These are phyloP conservation scores for Graptemys geographica DNA, from an alignment of 2,797 vertebrate species.

Conservation along the genomic window DNA sequence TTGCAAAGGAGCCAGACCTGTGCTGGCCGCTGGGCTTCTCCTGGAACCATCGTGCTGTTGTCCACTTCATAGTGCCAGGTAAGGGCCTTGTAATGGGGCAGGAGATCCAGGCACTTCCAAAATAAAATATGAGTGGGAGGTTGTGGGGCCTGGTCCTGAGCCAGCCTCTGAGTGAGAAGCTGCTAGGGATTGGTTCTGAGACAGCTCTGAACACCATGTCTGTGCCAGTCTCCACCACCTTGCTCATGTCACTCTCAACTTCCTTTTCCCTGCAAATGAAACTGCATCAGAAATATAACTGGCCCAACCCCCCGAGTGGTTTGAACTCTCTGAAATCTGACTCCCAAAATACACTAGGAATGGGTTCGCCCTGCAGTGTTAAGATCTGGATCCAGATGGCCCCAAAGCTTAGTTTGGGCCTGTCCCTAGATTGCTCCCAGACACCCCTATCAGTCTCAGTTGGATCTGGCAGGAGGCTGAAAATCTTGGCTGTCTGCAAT, in stretches of 20 bases:
- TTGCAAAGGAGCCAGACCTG: slow-evolving; percentile 69
- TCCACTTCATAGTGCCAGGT: slow-evolving; percentile 96
- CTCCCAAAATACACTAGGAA: neutral
- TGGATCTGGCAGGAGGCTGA: neutral
- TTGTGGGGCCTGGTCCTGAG: neutral
- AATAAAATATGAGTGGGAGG: neutral
- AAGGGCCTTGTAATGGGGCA: neutral
- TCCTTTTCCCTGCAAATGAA: neutral
- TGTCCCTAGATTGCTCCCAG: neutral
- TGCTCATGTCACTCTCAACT: neutral
- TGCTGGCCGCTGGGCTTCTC: slow-evolving; percentile 91
- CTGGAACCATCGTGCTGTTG: slow-evolving; percentile 88
- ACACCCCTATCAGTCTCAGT: neutral
- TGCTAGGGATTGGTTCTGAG: rapidly evolving
- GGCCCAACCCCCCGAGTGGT: neutral
- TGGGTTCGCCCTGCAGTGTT: neutral
- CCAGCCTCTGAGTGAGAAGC: neutral
- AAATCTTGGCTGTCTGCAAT: neutral
- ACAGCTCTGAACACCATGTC: no score
- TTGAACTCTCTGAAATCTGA: neutral
- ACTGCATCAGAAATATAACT: neutral
- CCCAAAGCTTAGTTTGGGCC: neutral
- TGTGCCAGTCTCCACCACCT: rapidly evolving
- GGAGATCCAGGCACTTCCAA: neutral
- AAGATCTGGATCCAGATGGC: neutral